Evolutionary conservation across 2,888 invertebrate species (phyloP).

Genomic region (Rhabditoides inermis): DNA sequence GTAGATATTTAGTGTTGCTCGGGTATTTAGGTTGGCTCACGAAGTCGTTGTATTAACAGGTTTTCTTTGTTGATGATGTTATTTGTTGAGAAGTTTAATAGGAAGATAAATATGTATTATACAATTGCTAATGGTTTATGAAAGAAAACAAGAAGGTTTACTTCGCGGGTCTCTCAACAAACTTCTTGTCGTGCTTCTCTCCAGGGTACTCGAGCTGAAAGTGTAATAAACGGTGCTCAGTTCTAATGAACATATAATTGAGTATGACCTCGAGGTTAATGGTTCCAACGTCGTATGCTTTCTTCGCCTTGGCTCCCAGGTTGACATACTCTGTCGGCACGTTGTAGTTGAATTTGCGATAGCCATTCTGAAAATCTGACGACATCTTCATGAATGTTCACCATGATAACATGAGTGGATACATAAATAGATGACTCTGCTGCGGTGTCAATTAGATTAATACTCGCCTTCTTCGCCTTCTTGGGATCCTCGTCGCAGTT

Average conservation of each 20-base stretch:
- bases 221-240: neutral
- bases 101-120: slow-evolving; percentile 9
- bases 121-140: no score
- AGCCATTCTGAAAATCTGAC: slow-evolving; percentile 23
- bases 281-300: slow-evolving; percentile 28
- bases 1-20: no score
- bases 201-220: slow-evolving; percentile 24
- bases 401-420: neutral
- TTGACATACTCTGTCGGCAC: slow-evolving; percentile 24
- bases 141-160: neutral
- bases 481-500: slow-evolving; percentile 28
- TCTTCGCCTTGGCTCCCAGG: slow-evolving; percentile 32
- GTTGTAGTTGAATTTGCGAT: slow-evolving; percentile 28
- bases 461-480: slow-evolving; percentile 25
- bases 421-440: neutral
- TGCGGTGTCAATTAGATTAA: neutral
- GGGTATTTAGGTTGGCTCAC: no score
- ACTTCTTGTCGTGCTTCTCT: slow-evolving; percentile 28
- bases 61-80: no score
- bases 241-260: neutral
- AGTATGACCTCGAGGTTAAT: slow-evolving; percentile 23
- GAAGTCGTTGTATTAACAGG: no score
- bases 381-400: no score
- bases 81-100: neutral
- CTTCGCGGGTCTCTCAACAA: slow-evolving; percentile 12